Evolutionary conservation across 2,888 invertebrate genomes (phyloP), one percentile per base, ranked within the genome.

Genomic region (Trachelus tabidus): DNA sequence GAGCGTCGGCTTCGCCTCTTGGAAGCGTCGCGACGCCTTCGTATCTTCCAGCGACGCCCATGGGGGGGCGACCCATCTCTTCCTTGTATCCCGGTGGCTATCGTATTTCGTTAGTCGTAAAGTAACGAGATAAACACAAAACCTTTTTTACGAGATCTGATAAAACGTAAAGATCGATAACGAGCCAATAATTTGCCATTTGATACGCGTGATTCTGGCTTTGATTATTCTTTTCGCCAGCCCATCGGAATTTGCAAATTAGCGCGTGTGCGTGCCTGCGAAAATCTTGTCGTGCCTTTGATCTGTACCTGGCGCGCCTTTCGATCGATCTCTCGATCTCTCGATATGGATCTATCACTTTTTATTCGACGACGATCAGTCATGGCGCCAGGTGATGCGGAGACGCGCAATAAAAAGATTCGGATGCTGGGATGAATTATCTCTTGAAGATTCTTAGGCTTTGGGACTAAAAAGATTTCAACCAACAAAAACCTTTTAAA

Each of bases 21-120:
- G 31, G 0, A 31, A 56, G 73, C 77, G 80, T 79, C 76, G 79
- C 76, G 78, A 79, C 77, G 76, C 78, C 74, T 80, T 80, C 76
- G 77, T 77, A 78, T 78, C 73, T 77, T 78, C 12, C 35, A 35
- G 35, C 35, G 3, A 0, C 1, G 12, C 12, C 35, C 35, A 3
- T 11, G 1, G 34, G 34, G 34, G 34, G 34, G 11, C 11, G 34
- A 12, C 12, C 35, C 35, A 12, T 12, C 12, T 71, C 77, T 80
- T 79, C 78, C 78, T 73, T n/a, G 4, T 56, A 69, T 75, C 73
- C 71, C 73, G 73, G 73, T n/a, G 15, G 68, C 40, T 69, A 76
- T 78, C 78, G 69, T 73, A 76, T 78, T 76, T 78, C 78, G 76
- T 76, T 73, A 68, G 68, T 76, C 73, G 76, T 76, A 78, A 78